A percentile compares a stretch with the other conserved stretches of the same genome.
phyloP scores from a whole-genome alignment of 2,113 vertebrate genomes.

The Cichladusa arquata region DNA sequence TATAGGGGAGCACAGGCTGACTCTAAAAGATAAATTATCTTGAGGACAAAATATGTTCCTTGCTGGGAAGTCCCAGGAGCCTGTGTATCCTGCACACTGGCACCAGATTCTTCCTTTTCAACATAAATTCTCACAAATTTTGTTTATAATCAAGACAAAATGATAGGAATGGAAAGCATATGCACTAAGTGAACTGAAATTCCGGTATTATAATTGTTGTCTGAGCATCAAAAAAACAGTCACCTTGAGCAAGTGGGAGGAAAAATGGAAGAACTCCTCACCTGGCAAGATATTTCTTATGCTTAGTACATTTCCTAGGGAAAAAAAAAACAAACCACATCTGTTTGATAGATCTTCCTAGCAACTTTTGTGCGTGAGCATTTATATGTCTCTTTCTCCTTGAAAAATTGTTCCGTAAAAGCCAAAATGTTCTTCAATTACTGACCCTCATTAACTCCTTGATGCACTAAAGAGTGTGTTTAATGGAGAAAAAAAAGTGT shows the following conservation, averaged over 20 bases:
- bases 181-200: background rate
- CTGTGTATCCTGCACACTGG: background rate
- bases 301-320: background rate
- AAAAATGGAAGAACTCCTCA: background rate
- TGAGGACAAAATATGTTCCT: background rate
- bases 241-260: background rate
- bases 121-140: background rate
- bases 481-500: background rate
- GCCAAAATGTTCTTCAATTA: background rate
- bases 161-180: background rate
- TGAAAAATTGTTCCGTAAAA: background rate
- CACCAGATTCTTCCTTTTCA: background rate
- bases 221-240: background rate
- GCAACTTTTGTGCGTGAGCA: background rate
- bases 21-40: background rate
- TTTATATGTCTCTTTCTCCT: background rate
- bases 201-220: background rate
- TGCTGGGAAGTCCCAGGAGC: background rate
- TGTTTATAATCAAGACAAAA: background rate
- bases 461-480: background rate
- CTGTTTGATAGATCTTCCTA: background rate
- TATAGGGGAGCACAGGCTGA: background rate
- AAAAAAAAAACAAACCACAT: fast-evolving
- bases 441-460: background rate
- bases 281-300: background rate